A percentile compares a stretch with the other conserved stretches of the same genome.
Conservation (phyloP, 2,113 vertebrate species). For the Sorex araneus region DNA sequence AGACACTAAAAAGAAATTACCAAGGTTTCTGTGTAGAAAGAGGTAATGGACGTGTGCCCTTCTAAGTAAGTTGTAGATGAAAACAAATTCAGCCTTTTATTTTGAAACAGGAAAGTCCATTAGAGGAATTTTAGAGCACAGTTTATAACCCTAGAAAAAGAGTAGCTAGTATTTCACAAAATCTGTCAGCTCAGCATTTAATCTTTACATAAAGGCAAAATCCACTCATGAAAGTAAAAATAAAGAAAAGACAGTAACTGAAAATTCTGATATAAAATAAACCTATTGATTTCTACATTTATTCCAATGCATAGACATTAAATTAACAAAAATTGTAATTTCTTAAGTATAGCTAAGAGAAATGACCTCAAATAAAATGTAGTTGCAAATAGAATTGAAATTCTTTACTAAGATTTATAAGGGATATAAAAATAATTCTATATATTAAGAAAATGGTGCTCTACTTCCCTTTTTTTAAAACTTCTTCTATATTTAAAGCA, state of each 20-base stretch:
- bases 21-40: background rate
- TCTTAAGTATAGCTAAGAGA: background rate
- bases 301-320: conserved; percentile 50
- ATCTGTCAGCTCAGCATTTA: conserved; percentile 81
- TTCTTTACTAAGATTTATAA: background rate
- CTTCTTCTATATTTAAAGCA: background rate
- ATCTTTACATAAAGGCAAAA: conserved; percentile 83
- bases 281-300: conserved; percentile 49
- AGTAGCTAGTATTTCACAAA: conserved; percentile 73
- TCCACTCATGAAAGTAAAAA: conserved; percentile 64
- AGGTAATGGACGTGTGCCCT: background rate
- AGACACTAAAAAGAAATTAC: background rate
- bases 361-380: background rate
- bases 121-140: conserved; percentile 72
- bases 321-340: conserved; percentile 60
- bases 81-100: background rate
- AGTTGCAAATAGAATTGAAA: conserved; percentile 37
- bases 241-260: conserved; percentile 61
- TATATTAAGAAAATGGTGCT: background rate
- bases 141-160: conserved; percentile 70
- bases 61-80: background rate
- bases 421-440: background rate
- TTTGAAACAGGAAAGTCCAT: conserved; percentile 56
- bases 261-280: conserved; percentile 77
- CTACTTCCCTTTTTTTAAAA: background rate